Percentiles rank a stretch among this genome's conserved stretches.
phyloP scores from a whole-genome alignment of 2,113 vertebrate genomes.

The Equus quagga region DNA sequence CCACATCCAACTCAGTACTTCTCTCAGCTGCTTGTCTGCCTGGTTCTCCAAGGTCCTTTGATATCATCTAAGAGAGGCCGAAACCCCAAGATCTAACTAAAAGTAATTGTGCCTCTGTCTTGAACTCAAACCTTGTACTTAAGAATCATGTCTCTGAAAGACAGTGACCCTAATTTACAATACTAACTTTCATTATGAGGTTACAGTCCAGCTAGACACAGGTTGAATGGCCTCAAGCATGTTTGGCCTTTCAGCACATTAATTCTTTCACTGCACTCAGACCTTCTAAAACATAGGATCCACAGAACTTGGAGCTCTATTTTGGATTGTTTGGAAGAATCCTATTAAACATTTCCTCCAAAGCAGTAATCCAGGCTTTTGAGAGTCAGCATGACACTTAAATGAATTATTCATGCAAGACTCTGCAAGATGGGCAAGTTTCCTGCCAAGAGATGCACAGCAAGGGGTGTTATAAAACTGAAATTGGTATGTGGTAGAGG shows the following conservation, averaged over 20 bases:
- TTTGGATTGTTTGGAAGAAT: constrained; percentile 82
- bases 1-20: neutral
- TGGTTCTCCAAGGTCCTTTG: neutral
- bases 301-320: constrained; percentile 59
- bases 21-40: neutral
- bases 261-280: constrained; percentile 62
- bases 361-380: constrained; percentile 83
- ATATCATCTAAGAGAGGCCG: neutral
- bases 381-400: constrained; percentile 85
- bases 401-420: constrained; percentile 89
- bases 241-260: constrained; percentile 65
- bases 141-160: constrained; percentile 9
- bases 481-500: constrained; percentile 83
- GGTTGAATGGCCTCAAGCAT: constrained; percentile 56
- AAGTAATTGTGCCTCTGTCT: neutral
- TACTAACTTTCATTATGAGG: constrained; percentile 12
- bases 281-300: constrained; percentile 60
- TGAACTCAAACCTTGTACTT: neutral
- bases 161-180: constrained; percentile 57
- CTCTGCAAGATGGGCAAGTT: constrained; percentile 86
- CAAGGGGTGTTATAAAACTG: constrained; percentile 85
- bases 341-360: constrained; percentile 85
- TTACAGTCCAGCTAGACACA: neutral
- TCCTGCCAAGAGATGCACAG: constrained; percentile 87
- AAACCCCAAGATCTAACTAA: constrained; percentile 11